Base-by-base conservation (phyloP, 1,140 invertebrate genomes). In the Drosophila obscura region DNA sequence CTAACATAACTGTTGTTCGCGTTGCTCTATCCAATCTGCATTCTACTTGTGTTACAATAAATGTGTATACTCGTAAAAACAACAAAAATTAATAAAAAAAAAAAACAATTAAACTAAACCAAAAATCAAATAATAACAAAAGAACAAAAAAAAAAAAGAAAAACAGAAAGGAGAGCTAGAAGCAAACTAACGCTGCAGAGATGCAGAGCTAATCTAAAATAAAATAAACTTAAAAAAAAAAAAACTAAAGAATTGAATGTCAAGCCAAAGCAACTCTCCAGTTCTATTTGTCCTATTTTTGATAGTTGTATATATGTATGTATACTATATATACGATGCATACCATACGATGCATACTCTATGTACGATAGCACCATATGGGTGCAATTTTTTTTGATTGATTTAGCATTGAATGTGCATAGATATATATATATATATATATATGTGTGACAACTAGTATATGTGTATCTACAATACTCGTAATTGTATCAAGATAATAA, bases 261-360 rank as follows among this genome's bases (percentile, higher is more conserved):
- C 13, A 15, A 45, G 55, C 55, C 66, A 60, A 46, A 24, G 19
- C 22, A 72, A 52, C 44, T 55, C 62, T 63, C 49, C 46, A 68
- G 60, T 87, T 84, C 63, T 66, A 71, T 84, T 85, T 80, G 72
- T 87, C 79, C 77, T 84, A 84, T 84, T 84, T 84, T 87, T 84
- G 81, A 84, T 84, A 84, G 81, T 81, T 74, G 78, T 77, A 69
- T 81, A 85, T 68, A 74, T 57, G 62, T 68, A 74, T 57, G 62
- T 44, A 43, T 48, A 69, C 35, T 35, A 52, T 22, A 56, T 64
- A 62, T 73, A 71, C 43, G 15, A 24, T 24, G 22, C 35, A 74
- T 24, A 49, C 50, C 16, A 65, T 28, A 31, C 49, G 9, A 19
- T 77, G 52, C 51, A 73, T 63, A 58, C 50, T 39, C 35, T 50